phyloP scores from a whole-genome alignment of 2,113 vertebrate species.

The Nerophis ophidion region DNA sequence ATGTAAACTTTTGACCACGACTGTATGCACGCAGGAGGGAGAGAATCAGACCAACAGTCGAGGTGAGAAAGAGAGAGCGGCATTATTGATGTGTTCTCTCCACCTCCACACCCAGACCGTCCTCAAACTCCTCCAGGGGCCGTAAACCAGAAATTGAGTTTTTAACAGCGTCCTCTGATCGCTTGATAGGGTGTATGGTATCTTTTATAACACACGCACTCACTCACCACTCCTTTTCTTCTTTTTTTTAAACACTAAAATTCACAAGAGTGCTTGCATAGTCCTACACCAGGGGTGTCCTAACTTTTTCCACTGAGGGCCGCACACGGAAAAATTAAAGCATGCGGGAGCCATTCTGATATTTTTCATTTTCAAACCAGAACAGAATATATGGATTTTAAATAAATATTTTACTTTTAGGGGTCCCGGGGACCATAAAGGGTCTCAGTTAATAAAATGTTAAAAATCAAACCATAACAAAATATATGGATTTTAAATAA shows the following conservation, averaged over 20 bases:
- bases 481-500: no score
- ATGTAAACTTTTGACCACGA: not conserved
- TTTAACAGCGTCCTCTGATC: conserved; percentile 60
- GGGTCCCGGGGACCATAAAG: no score
- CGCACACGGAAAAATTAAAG: no score
- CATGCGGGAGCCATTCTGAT: no score
- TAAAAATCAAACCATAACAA: no score
- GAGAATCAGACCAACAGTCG: not conserved
- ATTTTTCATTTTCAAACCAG: no score
- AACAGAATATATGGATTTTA: no score
- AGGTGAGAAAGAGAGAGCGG: conserved; percentile 11
- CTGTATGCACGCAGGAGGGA: not conserved
- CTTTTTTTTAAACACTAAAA: conserved; percentile 13
- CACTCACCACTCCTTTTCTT: conserved; percentile 18
- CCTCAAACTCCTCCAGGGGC: conserved; percentile 51
- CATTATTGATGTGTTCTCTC: conserved; percentile 54
- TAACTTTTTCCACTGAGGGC: no score
- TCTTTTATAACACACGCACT: conserved; percentile 44
- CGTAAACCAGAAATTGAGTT: conserved; percentile 67
- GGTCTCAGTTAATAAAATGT: no score
- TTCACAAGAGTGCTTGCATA: conserved; percentile 27
- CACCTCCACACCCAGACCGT: conserved; percentile 39
- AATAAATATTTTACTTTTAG: no score
- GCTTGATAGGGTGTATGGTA: conserved; percentile 37
- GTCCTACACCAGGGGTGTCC: conserved; percentile 14